Conservation (phyloP, 2,888 invertebrate genomes). For the Myathropa florea region DNA sequence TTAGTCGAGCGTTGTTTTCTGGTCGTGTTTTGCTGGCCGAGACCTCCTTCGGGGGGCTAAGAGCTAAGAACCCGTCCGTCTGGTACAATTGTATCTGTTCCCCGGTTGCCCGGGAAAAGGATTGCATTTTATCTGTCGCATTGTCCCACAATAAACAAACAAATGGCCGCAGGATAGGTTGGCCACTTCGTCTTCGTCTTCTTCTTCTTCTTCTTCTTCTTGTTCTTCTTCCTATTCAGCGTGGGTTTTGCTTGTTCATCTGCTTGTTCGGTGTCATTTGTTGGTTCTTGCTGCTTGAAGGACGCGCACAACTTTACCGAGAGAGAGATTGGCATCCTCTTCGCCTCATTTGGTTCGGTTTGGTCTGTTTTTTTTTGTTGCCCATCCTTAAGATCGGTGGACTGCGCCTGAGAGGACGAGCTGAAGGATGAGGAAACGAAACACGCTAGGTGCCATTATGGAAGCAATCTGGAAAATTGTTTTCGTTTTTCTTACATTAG, state of each 20-base stretch:
- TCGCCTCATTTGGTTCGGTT: slow-evolving; percentile 46
- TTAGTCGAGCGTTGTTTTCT: slow-evolving; percentile 62
- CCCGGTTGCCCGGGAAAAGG: slow-evolving; percentile 47
- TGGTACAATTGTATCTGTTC: slow-evolving; percentile 65
- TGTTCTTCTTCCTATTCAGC: slow-evolving; percentile 48
- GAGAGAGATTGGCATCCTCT: slow-evolving; percentile 37
- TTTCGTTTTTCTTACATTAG: slow-evolving; percentile 68
- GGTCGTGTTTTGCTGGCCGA: slow-evolving; percentile 15
- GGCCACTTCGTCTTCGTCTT: slow-evolving; percentile 19
- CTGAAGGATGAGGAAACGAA: background rate
- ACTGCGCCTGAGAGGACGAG: background rate
- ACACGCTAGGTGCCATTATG: slow-evolving; percentile 67
- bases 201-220: slow-evolving; percentile 24
- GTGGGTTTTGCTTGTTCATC: background rate
- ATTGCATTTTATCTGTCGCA: slow-evolving; percentile 70
- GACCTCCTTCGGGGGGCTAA: slow-evolving; percentile 47
- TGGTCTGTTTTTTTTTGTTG: background rate
- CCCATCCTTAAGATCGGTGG: background rate
- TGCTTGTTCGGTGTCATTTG: slow-evolving; percentile 7
- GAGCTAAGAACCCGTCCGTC: slow-evolving; percentile 40
- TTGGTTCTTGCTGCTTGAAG: slow-evolving; percentile 49
- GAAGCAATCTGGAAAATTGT: slow-evolving; percentile 70
- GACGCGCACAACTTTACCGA: slow-evolving; percentile 51
- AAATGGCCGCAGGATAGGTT: slow-evolving; percentile 63
- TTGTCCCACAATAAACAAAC: slow-evolving; percentile 64